These are phyloP conservation scores for Polypterus bichir DNA, from an alignment of 2,113 vertebrate genomes.

Conservation along the genomic window DNA sequence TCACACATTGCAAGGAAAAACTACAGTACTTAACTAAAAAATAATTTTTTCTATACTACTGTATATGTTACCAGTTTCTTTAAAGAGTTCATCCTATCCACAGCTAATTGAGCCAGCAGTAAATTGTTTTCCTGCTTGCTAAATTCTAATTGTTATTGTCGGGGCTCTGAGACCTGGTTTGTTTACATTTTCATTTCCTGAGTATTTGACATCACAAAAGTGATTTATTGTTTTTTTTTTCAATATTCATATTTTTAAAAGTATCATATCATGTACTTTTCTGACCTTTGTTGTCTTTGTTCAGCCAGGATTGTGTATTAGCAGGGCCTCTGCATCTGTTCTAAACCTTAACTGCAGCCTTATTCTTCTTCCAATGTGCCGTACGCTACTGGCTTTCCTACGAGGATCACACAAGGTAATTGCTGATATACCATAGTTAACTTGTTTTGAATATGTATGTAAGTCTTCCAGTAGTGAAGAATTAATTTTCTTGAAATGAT, in stretches of 20 bases:
- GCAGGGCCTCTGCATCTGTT: conserved; percentile 86
- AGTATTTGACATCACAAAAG: neutral
- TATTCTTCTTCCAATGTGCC: conserved; percentile 81
- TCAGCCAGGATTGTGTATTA: conserved; percentile 91
- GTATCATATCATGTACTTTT: conserved; percentile 3
- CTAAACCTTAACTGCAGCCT: conserved; percentile 94
- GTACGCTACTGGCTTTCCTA: conserved; percentile 68
- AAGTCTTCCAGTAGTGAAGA: too few relatives aligned
- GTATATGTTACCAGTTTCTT: too few relatives aligned
- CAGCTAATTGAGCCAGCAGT: too few relatives aligned
- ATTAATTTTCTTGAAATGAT: too few relatives aligned
- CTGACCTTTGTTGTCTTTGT: conserved; percentile 50
- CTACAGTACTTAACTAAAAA: too few relatives aligned
- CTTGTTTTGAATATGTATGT: too few relatives aligned
- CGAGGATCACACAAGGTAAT: conserved; percentile 70
- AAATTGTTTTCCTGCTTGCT: too few relatives aligned
- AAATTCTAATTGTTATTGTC: neutral
- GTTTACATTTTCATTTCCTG: neutral
- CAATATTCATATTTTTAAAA: neutral
- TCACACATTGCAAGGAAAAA: too few relatives aligned
- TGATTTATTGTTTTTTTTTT: neutral
- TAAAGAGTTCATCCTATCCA: too few relatives aligned
- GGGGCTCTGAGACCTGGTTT: neutral
- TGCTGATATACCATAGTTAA: neutral
- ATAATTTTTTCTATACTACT: too few relatives aligned